Conservation (phyloP, 2,888 invertebrate genomes). For the Dolomedes plantarius region DNA sequence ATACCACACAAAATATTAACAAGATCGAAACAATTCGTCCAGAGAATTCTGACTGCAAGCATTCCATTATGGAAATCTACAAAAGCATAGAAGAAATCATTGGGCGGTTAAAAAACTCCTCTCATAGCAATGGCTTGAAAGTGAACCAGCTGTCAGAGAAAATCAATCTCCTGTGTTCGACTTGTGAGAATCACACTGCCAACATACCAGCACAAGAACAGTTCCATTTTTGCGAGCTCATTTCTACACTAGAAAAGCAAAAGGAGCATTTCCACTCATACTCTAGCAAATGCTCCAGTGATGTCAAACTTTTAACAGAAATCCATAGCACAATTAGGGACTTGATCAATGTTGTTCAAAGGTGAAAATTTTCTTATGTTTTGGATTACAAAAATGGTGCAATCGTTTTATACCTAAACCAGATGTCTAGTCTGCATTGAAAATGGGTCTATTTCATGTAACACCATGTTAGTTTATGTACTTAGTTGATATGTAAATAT, state of each 20-base stretch:
- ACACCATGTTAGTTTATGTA: conserved; percentile 66
- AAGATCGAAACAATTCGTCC: conserved; percentile 78
- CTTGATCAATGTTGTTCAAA: conserved; percentile 85
- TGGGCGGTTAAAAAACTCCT: conserved; percentile 69
- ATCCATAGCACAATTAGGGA: conserved; percentile 85
- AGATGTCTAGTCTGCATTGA: conserved; percentile 69
- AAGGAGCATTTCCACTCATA: conserved; percentile 80
- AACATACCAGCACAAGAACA: conserved; percentile 89
- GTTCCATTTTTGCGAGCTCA: conserved; percentile 88
- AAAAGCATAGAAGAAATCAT: conserved; percentile 73
- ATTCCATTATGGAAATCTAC: conserved; percentile 73
- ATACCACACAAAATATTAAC: conserved; percentile 83
- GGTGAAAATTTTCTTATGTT: conserved; percentile 77
- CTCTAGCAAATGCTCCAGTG: conserved; percentile 81
- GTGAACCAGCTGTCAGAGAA: conserved; percentile 88
- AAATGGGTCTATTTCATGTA: conserved; percentile 56
- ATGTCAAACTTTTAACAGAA: conserved; percentile 83
- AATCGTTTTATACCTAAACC: conserved; percentile 68
- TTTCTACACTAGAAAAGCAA: conserved; percentile 84
- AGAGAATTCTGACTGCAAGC: conserved; percentile 52
- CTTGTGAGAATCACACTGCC: conserved; percentile 89
- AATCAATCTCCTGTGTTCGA: conserved; percentile 86
- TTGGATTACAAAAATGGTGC: conserved; percentile 43
- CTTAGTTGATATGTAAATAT: conserved; percentile 70
- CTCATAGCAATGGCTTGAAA: conserved; percentile 79